These are phyloP conservation scores for Pollenia angustigena DNA, from an alignment of 2,888 invertebrate genomes.

Conservation along the genomic window DNA sequence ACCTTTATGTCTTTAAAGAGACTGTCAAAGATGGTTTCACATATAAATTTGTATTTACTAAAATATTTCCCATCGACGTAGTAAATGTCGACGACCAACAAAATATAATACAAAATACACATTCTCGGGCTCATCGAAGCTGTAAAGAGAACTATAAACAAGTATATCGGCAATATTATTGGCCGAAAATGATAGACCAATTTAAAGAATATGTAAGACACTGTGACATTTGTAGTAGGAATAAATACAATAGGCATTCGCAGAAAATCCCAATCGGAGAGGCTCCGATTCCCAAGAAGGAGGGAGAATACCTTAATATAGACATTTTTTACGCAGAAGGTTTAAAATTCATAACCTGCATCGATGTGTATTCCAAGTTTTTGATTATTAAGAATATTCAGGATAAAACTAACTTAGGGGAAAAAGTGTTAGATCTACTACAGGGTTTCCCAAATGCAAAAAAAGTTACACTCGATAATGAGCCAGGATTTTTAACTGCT, in stretches of 20 bases:
- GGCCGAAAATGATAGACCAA: slow-evolving; percentile 30
- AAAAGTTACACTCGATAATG: too few species aligned
- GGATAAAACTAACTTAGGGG: rapidly evolving
- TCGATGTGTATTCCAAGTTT: slow-evolving; percentile 39
- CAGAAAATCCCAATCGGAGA: slow-evolving; percentile 32
- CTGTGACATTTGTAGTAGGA: slow-evolving; percentile 1
- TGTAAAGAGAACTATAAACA: too few species aligned
- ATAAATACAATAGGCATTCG: not conserved
- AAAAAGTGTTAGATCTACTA: too few species aligned
- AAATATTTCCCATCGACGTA: slow-evolving; percentile 14
- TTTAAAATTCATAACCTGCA: slow-evolving; percentile 33
- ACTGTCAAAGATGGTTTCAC: slow-evolving; percentile 16
- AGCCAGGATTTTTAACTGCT: slow-evolving; percentile 54
- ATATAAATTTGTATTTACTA: slow-evolving; percentile 43
- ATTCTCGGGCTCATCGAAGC: slow-evolving; percentile 48
- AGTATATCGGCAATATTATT: slow-evolving; percentile 34
- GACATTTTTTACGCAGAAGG: slow-evolving; percentile 39
- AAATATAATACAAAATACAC: slow-evolving; percentile 38
- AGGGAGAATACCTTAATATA: slow-evolving; percentile 20
- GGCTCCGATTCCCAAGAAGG: slow-evolving; percentile 25
- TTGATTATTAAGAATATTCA: not conserved
- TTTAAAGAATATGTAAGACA: slow-evolving; percentile 31
- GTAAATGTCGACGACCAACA: slow-evolving; percentile 42
- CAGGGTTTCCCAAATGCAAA: too few species aligned
- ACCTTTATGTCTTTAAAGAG: slow-evolving; percentile 48